phyloP scores from a whole-genome alignment of 2,888 invertebrate species.

The Piscicola geometra region DNA sequence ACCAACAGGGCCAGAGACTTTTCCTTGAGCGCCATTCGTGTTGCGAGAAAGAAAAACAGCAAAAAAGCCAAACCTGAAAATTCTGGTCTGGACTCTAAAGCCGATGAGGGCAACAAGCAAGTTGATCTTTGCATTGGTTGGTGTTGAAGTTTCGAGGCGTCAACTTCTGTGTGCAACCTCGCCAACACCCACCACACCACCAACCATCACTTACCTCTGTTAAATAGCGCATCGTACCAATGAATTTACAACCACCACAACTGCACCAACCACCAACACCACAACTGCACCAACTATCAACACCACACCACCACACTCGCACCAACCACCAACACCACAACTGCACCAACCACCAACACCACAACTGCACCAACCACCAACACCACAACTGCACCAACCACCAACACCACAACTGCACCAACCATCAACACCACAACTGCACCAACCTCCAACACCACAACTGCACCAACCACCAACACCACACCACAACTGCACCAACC shows the following conservation, averaged over 20 bases:
- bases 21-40: not conserved
- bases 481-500: no score
- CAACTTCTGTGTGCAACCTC: no score
- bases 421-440: no score
- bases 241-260: not conserved
- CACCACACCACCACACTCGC: not conserved
- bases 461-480: no score
- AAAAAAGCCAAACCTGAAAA: not conserved
- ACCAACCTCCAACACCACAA: no score
- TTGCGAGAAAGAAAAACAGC: not conserved
- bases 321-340: not conserved
- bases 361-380: not conserved
- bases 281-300: not conserved
- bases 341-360: not conserved
- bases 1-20: not conserved
- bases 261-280: not conserved
- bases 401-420: no score
- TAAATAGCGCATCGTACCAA: not conserved
- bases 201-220: not conserved
- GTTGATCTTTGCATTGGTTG: constrained; percentile 7
- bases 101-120: not conserved
- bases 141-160: not conserved
- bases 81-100: not conserved
- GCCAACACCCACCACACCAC: not conserved
- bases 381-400: not conserved